These are phyloP conservation scores for Percopsis transmontana DNA, from an alignment of 2,113 vertebrate species.

Conservation along the genomic window DNA sequence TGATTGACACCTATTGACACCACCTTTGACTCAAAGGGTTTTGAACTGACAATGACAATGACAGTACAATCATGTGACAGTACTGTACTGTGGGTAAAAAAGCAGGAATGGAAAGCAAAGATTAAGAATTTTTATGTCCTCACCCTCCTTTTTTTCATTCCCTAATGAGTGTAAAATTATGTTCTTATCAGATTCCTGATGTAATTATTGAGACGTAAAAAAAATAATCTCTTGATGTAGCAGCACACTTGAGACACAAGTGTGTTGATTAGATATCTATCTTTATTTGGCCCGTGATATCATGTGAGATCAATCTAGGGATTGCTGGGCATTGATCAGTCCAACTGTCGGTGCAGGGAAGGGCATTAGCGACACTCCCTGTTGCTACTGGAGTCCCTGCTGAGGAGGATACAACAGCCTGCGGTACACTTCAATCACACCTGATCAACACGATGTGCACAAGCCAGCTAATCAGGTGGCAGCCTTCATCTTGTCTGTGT, in stretches of 20 bases:
- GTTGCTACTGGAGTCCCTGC: conserved; percentile 52
- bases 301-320: conserved; percentile 60
- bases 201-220: conserved; percentile 17
- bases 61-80: not conserved
- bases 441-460: conserved; percentile 49
- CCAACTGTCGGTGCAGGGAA: conserved; percentile 46
- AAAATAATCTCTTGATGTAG: conserved; percentile 40
- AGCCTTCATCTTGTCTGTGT: not conserved
- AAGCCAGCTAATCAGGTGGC: conserved; percentile 1
- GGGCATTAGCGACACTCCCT: conserved; percentile 41
- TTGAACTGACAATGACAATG: no score
- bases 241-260: conserved; percentile 25
- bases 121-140: not conserved
- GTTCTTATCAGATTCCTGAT: conserved; percentile 15
- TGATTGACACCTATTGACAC: no score
- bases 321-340: conserved; percentile 64
- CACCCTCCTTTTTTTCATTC: not conserved
- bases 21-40: no score
- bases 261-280: conserved; percentile 54
- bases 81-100: not conserved
- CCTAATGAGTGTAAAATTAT: conserved; percentile 9
- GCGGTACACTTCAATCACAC: conserved; percentile 52
- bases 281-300: conserved; percentile 60
- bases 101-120: not conserved
- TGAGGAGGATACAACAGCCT: conserved; percentile 40